These are phyloP conservation scores for Clangula hyemalis DNA, from an alignment of 2,797 vertebrate species.

Conservation along the genomic window DNA sequence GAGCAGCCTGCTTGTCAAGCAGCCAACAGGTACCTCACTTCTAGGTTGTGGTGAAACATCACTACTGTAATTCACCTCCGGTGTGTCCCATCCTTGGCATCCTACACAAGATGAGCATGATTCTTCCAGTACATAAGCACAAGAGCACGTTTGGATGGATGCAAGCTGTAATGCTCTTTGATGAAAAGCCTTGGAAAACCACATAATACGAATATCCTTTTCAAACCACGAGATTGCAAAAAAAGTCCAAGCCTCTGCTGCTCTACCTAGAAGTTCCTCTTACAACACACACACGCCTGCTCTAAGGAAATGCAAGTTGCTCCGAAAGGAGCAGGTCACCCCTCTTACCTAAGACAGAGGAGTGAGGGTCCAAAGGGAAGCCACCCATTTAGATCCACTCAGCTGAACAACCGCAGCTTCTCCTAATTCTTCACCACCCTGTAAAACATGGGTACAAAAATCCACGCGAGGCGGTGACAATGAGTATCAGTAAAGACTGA, in stretches of 20 bases:
- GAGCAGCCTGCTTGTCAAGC: neutral
- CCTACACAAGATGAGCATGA: neutral
- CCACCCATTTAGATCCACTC: conserved; percentile 52
- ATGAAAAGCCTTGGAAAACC: neutral
- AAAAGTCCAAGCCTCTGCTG: neutral
- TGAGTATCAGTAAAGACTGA: neutral
- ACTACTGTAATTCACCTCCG: neutral
- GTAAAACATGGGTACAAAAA: conserved; percentile 50
- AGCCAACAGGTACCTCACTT: neutral
- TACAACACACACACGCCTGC: neutral
- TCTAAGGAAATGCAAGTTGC: neutral
- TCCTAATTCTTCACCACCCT: conserved; percentile 61
- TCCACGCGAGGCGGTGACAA: neutral
- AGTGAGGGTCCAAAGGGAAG: conserved; percentile 51
- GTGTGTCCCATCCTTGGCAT: neutral
- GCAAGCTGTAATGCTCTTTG: neutral
- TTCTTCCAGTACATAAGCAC: neutral
- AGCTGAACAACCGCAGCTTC: conserved; percentile 48
- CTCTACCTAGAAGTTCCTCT: neutral
- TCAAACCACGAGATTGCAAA: neutral
- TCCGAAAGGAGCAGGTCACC: conserved; percentile 10
- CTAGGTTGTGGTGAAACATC: neutral
- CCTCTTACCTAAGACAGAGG: conserved; percentile 50
- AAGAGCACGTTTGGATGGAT: neutral
- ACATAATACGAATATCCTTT: neutral